Evolutionary conservation across 2,888 invertebrate species (phyloP).

Genomic region (Eupithecia exiguata): DNA sequence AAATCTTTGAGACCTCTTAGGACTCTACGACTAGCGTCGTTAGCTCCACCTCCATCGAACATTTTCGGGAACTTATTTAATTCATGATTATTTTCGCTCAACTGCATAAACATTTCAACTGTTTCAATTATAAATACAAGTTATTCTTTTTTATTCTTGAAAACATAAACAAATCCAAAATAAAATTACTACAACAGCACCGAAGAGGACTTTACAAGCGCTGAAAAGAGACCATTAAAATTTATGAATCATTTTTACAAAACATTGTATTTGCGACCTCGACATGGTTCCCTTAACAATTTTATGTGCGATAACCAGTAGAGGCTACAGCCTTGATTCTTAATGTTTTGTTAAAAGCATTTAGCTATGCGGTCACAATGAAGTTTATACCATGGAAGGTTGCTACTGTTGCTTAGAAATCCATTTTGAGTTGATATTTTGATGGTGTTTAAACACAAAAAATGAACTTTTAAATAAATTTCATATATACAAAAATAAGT

Average conservation of each 20-base stretch:
- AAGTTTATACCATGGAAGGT: slow-evolving; percentile 5
- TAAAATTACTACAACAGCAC: not conserved
- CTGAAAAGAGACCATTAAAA: slow-evolving; percentile 10
- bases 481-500: too few relatives aligned
- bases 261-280: slow-evolving; percentile 50
- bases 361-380: slow-evolving; percentile 15
- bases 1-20: too few relatives aligned
- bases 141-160: too few relatives aligned
- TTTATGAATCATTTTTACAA: slow-evolving; percentile 39
- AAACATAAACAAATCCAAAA: too few relatives aligned
- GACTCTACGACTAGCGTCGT: too few relatives aligned
- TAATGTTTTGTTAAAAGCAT: slow-evolving; percentile 37
- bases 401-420: not conserved
- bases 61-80: too few relatives aligned
- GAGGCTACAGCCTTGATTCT: slow-evolving; percentile 47
- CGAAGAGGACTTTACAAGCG: not conserved
- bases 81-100: too few relatives aligned
- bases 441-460: too few relatives aligned
- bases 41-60: too few relatives aligned
- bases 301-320: slow-evolving; percentile 48
- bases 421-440: not conserved
- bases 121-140: too few relatives aligned
- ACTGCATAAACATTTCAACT: too few relatives aligned
- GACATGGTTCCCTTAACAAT: slow-evolving; percentile 49
- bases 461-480: too few relatives aligned